Percentiles rank a stretch among this genome's conserved stretches.
These are phyloP conservation scores for Melanitta fusca DNA, from an alignment of 2,797 vertebrate species.

Conservation along the genomic window DNA sequence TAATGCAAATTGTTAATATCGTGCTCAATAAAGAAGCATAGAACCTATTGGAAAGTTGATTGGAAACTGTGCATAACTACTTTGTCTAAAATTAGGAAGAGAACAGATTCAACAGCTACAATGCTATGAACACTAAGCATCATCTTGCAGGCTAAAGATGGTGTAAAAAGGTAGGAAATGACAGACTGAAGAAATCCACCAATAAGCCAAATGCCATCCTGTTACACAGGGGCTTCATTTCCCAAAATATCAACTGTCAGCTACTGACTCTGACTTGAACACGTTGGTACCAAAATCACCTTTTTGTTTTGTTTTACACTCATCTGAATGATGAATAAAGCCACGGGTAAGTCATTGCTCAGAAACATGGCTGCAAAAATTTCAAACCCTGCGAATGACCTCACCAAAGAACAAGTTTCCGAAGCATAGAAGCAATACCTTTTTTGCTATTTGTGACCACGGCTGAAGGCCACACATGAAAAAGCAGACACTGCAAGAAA, in stretches of 20 bases:
- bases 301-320: neutral
- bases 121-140: neutral
- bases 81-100: neutral
- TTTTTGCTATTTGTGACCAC: conserved; percentile 29
- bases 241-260: neutral
- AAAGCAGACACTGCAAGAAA: conserved; percentile 51
- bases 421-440: neutral
- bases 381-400: neutral
- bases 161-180: neutral
- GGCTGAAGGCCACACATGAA: conserved; percentile 24
- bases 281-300: neutral
- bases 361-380: neutral
- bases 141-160: neutral
- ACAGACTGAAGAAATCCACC: neutral
- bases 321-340: neutral
- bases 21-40: neutral
- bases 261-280: neutral
- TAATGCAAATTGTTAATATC: neutral
- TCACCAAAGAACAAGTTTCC: conserved; percentile 1
- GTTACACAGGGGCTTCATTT: neutral
- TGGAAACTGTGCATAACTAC: neutral
- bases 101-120: neutral
- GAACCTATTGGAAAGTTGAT: neutral
- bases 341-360: neutral
- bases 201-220: neutral